Conservation (phyloP, 2,113 vertebrate genomes). For the Muntiacus reevesi region DNA sequence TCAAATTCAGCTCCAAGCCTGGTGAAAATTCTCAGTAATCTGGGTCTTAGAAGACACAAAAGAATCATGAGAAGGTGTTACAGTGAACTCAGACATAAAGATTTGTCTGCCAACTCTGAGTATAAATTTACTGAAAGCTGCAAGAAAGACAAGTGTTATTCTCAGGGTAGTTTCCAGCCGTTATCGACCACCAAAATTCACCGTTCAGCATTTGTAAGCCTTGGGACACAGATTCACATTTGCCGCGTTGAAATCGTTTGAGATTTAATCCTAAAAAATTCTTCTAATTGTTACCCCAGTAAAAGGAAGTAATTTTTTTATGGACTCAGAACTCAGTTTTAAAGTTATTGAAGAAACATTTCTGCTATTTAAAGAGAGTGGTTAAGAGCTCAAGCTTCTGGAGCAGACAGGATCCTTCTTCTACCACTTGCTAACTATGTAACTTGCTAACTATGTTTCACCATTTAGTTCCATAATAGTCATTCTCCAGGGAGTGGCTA, state of each 20-base stretch:
- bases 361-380: not conserved
- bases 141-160: not conserved
- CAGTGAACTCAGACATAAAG: not conserved
- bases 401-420: not conserved
- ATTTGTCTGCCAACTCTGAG: not conserved
- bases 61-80: not conserved
- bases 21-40: not conserved
- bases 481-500: not conserved
- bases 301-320: not conserved
- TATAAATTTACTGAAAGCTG: conserved; percentile 26
- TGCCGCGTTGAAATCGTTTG: not conserved
- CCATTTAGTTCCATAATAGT: not conserved
- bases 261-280: conserved; percentile 14
- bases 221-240: not conserved
- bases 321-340: not conserved
- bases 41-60: not conserved
- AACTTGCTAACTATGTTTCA: not conserved
- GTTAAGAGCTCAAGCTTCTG: not conserved
- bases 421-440: not conserved
- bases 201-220: not conserved
- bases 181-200: not conserved
- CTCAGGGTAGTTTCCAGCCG: not conserved
- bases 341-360: not conserved
- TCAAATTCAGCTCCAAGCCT: conserved; percentile 40
- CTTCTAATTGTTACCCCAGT: not conserved